phyloP scores from a whole-genome alignment of 2,797 vertebrate genomes.

The Emys orbicularis region DNA sequence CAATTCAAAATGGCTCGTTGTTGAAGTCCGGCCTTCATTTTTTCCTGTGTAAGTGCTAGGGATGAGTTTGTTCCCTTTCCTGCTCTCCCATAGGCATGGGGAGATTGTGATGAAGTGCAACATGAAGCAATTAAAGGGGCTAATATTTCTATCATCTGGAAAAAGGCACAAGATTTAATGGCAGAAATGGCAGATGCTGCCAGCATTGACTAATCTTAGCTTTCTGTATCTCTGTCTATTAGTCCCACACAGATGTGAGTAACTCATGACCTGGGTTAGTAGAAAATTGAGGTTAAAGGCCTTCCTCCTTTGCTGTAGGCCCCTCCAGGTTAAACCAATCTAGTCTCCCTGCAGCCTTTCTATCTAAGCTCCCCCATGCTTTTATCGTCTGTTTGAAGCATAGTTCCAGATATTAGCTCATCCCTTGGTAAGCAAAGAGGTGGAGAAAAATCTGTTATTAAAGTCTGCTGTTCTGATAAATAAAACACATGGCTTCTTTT shows the following conservation, averaged over 20 bases:
- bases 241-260: neutral
- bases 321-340: slow-evolving; percentile 17
- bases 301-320: neutral
- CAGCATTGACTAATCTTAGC: neutral
- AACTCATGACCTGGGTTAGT: neutral
- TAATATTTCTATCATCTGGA: neutral
- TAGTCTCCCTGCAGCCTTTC: neutral
- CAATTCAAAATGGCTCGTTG: neutral
- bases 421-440: neutral
- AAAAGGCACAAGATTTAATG: neutral
- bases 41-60: neutral
- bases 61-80: neutral
- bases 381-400: slow-evolving; percentile 9
- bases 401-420: slow-evolving; percentile 19
- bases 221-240: neutral
- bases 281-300: slow-evolving; percentile 53
- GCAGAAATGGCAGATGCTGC: neutral
- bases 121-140: neutral
- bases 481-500: slow-evolving; percentile 23
- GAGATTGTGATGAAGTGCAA: neutral
- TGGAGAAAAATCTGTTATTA: slow-evolving; percentile 14
- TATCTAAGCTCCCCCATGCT: slow-evolving; percentile 10
- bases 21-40: neutral
- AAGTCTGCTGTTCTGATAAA: neutral
- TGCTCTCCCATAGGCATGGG: neutral